These are phyloP conservation scores for Holotrichia oblita DNA, from an alignment of 1,140 invertebrate genomes.

Conservation along the genomic window DNA sequence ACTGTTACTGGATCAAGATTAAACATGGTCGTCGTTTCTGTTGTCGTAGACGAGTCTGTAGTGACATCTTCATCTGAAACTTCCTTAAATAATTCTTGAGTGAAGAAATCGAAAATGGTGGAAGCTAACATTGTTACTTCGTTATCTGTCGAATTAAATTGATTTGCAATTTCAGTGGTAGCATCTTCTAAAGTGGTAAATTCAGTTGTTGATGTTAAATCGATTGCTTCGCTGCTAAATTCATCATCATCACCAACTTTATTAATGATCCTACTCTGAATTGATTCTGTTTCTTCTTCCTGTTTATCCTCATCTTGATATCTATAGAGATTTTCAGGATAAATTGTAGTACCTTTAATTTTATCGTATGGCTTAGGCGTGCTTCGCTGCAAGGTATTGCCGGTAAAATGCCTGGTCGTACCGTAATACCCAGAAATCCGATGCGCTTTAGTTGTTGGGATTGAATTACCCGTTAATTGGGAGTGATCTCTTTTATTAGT, in stretches of 20 bases:
- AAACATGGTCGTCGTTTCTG: conserved; percentile 34
- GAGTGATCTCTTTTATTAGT: background rate
- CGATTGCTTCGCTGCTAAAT: conserved; percentile 11
- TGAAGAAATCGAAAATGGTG: conserved; percentile 37
- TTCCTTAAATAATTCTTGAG: conserved; percentile 38
- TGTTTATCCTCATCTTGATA: background rate
- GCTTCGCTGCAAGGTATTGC: conserved; percentile 46
- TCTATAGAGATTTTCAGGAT: conserved; percentile 9
- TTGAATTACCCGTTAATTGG: background rate
- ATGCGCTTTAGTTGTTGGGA: conserved; percentile 46
- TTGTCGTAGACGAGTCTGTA: conserved; percentile 42
- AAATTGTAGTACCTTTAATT: background rate
- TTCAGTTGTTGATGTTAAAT: conserved; percentile 15
- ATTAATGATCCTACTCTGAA: background rate
- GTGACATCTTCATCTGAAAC: conserved; percentile 32
- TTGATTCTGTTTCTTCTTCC: background rate
- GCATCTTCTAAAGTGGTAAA: conserved; percentile 40
- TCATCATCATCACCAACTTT: background rate
- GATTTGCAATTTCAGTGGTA: conserved; percentile 27
- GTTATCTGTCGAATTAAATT: conserved; percentile 21
- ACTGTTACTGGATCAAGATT: conserved; percentile 47
- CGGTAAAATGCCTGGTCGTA: conserved; percentile 54
- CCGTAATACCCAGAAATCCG: conserved; percentile 47
- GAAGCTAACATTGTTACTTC: conserved; percentile 36
- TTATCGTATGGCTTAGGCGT: conserved; percentile 44